Evolutionary conservation across 2,113 vertebrate species (phyloP).

Genomic region (Corvus cornix): DNA sequence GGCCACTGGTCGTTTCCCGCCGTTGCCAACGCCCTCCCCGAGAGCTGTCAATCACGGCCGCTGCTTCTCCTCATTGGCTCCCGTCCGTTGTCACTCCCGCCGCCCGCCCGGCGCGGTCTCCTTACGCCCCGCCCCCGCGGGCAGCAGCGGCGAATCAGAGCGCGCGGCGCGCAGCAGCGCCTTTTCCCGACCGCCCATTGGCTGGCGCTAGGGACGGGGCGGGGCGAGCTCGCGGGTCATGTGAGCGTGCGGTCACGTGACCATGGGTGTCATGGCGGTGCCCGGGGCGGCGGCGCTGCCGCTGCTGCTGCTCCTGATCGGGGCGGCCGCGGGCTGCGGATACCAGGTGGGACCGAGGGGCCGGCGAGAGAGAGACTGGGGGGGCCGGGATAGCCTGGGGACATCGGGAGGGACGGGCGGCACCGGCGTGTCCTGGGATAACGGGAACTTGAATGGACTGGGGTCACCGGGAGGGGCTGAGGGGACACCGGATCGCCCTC

Average conservation of each 20-base stretch:
- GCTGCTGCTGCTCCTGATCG: neutral
- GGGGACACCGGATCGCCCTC: neutral
- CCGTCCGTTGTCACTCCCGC: rapidly evolving
- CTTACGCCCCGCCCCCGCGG: neutral
- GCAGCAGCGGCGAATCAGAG: neutral
- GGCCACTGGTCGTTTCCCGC: neutral
- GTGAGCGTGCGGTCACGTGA: neutral
- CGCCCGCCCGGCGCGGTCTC: rapidly evolving
- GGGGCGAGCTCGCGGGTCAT: neutral
- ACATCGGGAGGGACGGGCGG: neutral
- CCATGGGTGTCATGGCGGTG: neutral
- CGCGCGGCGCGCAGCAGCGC: rapidly evolving
- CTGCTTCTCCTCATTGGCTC: neutral
- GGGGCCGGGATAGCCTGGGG: too few relatives aligned
- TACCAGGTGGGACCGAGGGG: neutral
- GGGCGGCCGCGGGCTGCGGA: neutral
- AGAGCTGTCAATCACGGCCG: neutral
- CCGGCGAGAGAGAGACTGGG: neutral
- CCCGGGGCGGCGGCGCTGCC: neutral
- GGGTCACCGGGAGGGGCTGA: too few relatives aligned
- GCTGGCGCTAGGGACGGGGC: rapidly evolving
- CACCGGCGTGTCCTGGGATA: neutral
- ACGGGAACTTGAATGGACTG: neutral
- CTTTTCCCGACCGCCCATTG: neutral
- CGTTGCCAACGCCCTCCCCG: too few relatives aligned